Evolutionary conservation across 2,888 invertebrate species (phyloP).

Genomic region (Lymantria dispar): DNA sequence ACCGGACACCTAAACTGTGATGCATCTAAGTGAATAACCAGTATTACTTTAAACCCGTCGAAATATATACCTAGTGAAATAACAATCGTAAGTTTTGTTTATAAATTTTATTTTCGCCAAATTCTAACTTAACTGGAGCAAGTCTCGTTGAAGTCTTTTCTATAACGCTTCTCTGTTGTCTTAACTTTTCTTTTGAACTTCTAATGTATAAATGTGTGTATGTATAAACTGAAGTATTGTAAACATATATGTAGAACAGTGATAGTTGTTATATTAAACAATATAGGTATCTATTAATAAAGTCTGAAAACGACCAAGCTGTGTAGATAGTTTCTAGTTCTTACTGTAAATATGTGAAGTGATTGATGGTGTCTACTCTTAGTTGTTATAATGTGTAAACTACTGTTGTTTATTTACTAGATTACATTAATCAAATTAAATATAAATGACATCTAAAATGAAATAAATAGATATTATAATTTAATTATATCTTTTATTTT

Average conservation of each 20-base stretch:
- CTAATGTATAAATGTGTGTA: slow-evolving; percentile 46
- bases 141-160: slow-evolving; percentile 46
- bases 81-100: slow-evolving; percentile 30
- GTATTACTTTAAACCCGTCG: slow-evolving; percentile 40
- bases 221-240: slow-evolving; percentile 25
- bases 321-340: slow-evolving; percentile 65
- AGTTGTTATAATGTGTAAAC: slow-evolving; percentile 64
- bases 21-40: slow-evolving; percentile 43
- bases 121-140: slow-evolving; percentile 11
- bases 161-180: slow-evolving; percentile 17
- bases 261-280: slow-evolving; percentile 52
- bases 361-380: slow-evolving; percentile 61
- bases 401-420: slow-evolving; percentile 73
- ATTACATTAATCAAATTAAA: slow-evolving; percentile 49
- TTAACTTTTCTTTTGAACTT: slow-evolving; percentile 1
- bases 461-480: slow-evolving; percentile 71
- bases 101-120: slow-evolving; percentile 10
- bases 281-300: slow-evolving; percentile 47
- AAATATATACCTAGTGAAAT: slow-evolving; percentile 49
- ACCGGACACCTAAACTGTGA: slow-evolving; percentile 62
- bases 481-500: slow-evolving; percentile 49
- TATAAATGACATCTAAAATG: slow-evolving; percentile 58
- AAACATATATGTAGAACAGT: slow-evolving; percentile 41
- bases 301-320: slow-evolving; percentile 81
- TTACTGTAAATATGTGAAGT: slow-evolving; percentile 67